Evolutionary conservation across 2,797 vertebrate genomes (phyloP), one percentile per base, ranked within the genome.

Genomic region (Neosilurus mollespiculum): DNA sequence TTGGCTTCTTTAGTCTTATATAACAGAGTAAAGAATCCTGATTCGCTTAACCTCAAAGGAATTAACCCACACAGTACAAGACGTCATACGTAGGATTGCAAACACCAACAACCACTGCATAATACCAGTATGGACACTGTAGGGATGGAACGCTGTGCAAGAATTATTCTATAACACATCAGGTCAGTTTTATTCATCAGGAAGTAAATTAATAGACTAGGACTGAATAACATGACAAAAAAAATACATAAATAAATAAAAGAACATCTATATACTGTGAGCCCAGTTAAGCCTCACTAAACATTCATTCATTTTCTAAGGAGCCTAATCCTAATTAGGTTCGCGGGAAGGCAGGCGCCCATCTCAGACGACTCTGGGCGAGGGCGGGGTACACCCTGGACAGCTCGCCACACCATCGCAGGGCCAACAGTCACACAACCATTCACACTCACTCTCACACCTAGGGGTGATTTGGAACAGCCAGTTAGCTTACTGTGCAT

Each of bases 11-110:
- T 92, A 59, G 86, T 16, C 89, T 94, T 94, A 92, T 87, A 91
- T 93, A 94, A 94, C 76, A 71, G 89, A 91, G 92, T 90, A 91
- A 87, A 64, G 79, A 86, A 85, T 86, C 76, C 83, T 91, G 89
- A 91, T 15, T 87, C 65, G 78, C 67, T 83, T 90, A 87, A 85
- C 78, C 70, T 66, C 18, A 59, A 56, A 70, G 53, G 30, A 56
- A 79, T 65, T 71, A 73, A 62, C 37, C 6, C 34, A 16, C 15
- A 2, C 22, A 53, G 73, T 22, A 69, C 76, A 81, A 53, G 26
- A 66, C 26, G 65, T 80, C 34, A 59, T 51, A 22, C 43, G 64
- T 62, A 70, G 30, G 64, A 20, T 3, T 51, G n/a, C 49, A 69
- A 43, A 59, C 26, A 20, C 8, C 69, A 61, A 66, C 5, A 78